Conservation (phyloP, 2,113 vertebrate species). For the Aptenodytes patagonicus region DNA sequence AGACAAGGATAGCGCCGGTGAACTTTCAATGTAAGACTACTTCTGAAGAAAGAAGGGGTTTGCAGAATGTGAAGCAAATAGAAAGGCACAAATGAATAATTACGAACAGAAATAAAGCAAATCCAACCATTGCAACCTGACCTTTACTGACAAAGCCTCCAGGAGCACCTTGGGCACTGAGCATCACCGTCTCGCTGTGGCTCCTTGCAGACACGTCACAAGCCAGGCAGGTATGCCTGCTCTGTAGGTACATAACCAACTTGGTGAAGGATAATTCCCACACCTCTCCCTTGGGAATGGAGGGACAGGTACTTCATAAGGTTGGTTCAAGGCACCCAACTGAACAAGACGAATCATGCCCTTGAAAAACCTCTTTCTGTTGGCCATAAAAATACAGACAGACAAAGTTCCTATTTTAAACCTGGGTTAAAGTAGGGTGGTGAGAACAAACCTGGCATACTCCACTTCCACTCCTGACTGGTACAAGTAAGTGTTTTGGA, state of each 20-base stretch:
- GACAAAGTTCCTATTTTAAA: neutral
- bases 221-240: neutral
- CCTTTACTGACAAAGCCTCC: neutral
- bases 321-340: neutral
- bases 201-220: neutral
- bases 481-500: neutral
- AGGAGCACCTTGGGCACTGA: neutral
- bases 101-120: neutral
- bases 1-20: neutral
- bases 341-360: neutral
- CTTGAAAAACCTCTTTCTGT: neutral
- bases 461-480: neutral
- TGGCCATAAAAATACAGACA: neutral
- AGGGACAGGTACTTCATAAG: neutral
- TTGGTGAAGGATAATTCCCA: neutral
- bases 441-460: neutral
- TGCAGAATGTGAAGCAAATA: neutral
- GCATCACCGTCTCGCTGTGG: neutral
- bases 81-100: neutral
- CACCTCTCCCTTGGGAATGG: neutral
- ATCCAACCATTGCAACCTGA: neutral
- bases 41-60: neutral
- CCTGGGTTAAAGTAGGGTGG: neutral
- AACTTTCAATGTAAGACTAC: neutral
- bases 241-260: neutral